Evolutionary conservation across 92 coral and sea anemone species (phyloP), one percentile per base, ranked within the genome.

Genomic region (Actinostola sp.): DNA sequence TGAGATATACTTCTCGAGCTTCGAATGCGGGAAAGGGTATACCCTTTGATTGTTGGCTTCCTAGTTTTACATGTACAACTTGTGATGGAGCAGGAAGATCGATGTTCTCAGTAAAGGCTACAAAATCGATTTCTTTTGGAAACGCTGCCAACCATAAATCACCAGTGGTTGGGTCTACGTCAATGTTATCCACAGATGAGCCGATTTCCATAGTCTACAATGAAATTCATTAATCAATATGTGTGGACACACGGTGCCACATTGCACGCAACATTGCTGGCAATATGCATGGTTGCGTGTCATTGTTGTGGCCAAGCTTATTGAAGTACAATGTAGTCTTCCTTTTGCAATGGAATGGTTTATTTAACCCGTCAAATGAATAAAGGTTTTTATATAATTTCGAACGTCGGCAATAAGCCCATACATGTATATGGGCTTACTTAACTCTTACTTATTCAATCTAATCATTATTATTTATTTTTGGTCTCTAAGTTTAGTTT

Each of bases 1-100:
- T 71, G 20, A 1, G 1, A 46, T 71, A 73, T 12, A 69, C 75
- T 32, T 69, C 75, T 26, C 75, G 75, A 12, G 48, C 10, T 13
- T 46, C 62, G 29, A 8, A 51, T 2, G 26, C 64, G 17, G 75
- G 75, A 32, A 69, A 69, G 1, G 75, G 61, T 8, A 69, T 21
- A 7, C 38, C 20, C 3, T 46, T 8, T 14, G 60, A 9, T 20
- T 53, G 13, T 53, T 53, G 12, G 3, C 19, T 28, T 8, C 52
- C 72, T 42, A 46, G 34, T 44, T 44, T 28, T 10, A 53, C 32
- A 3, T 53, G 29, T 2, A 53, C 30, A 53, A 53, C 60, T 20
- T 53, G 75, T 1, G 75, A 46, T 14, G 75, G 43, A 5, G 16
- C 3, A 7, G 36, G 36, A 26, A 1, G 44, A 21, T 46, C 54